Evolutionary conservation across 1,140 invertebrate genomes (phyloP).

Genomic region (Neocloeon triangulifer): DNA sequence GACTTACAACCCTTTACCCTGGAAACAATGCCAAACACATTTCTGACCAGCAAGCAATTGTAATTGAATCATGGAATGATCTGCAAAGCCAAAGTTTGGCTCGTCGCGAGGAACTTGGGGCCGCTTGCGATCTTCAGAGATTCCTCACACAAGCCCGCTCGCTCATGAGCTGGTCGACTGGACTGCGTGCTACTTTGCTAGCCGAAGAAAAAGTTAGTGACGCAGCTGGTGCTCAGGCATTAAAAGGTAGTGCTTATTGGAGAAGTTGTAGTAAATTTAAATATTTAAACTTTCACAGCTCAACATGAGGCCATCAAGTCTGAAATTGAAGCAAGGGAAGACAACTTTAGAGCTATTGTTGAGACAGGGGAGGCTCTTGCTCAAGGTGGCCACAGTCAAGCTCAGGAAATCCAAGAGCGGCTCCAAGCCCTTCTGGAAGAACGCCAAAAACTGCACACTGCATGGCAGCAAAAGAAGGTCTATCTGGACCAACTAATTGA

Average conservation of each 20-base stretch:
- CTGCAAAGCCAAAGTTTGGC: constrained; percentile 60
- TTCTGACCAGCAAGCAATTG: constrained; percentile 51
- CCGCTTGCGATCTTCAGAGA: constrained; percentile 70
- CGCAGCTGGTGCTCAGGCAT: constrained; percentile 62
- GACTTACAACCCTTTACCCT: constrained; percentile 72
- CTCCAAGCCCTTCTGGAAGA: constrained; percentile 54
- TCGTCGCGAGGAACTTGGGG: constrained; percentile 57
- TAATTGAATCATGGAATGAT: constrained; percentile 69
- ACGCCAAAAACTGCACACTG: constrained; percentile 49
- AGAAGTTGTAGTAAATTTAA: too few relatives aligned
- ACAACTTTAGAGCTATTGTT: constrained; percentile 56
- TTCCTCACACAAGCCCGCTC: constrained; percentile 46
- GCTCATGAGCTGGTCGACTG: constrained; percentile 67
- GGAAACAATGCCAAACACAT: constrained; percentile 82
- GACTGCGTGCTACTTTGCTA: constrained; percentile 53
- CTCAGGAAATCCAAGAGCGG: constrained; percentile 56
- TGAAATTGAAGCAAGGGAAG: constrained; percentile 86
- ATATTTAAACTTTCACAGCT: too few relatives aligned
- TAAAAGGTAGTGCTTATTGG: too few relatives aligned
- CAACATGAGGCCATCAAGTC: constrained; percentile 77
- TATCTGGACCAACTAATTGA: constrained; percentile 87
- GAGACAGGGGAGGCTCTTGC: constrained; percentile 66
- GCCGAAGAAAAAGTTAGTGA: constrained; percentile 66
- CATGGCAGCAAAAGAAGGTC: constrained; percentile 77
- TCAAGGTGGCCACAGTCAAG: constrained; percentile 62